Evolutionary conservation across 2,888 invertebrate genomes (phyloP).

Genomic region (Cordilura impudica): DNA sequence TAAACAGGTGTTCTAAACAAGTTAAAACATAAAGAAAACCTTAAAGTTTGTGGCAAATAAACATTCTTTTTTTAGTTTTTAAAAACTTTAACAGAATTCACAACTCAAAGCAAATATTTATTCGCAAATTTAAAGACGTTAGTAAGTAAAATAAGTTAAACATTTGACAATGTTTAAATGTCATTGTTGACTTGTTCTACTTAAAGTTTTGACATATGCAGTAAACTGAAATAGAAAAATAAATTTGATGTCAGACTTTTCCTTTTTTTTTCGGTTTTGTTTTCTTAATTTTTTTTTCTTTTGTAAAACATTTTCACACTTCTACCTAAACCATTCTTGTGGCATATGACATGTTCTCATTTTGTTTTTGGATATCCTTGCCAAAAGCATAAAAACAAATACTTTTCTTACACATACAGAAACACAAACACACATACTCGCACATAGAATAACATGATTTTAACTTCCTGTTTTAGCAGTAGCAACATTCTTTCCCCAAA

Average conservation of each 20-base stretch:
- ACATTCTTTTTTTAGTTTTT: no score
- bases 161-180: no score
- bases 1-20: no score
- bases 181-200: no score
- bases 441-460: no score
- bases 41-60: no score
- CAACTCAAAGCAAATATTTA: no score
- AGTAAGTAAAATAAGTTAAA: no score
- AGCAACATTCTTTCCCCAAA: background rate
- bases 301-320: background rate
- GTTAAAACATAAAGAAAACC: no score
- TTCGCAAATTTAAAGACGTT: no score
- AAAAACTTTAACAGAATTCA: no score
- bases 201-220: no score
- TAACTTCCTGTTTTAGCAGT: slow-evolving; percentile 10
- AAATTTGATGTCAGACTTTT: background rate
- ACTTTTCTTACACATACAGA: background rate
- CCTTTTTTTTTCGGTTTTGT: background rate
- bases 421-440: background rate
- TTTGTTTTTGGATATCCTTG: background rate
- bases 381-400: slow-evolving; percentile 22
- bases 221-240: background rate
- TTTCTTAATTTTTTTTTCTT: background rate
- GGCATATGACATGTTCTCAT: background rate
- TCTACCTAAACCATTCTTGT: background rate